Evolutionary conservation across 2,797 vertebrate genomes (phyloP), one percentile per base, ranked within the genome.

Genomic region (Onychomys torridus): DNA sequence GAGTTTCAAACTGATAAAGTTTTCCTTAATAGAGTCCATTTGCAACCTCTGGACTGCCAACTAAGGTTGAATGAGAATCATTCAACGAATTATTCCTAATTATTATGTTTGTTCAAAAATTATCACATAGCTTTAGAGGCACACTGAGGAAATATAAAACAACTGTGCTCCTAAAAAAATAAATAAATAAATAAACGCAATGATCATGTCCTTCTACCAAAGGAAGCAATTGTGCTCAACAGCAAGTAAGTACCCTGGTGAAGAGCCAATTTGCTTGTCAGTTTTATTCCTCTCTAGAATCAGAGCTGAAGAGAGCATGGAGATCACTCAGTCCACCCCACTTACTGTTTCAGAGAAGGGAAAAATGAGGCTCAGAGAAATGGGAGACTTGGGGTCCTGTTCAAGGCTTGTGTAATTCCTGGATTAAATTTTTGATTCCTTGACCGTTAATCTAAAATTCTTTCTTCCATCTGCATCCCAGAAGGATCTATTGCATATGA

Each of bases 171-270:
- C 93, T 75, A 91, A 96, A 95, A 17, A 95, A 96, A n/a, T n/a
- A n/a, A n/a, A n/a, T n/a, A n/a, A n/a, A n/a, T n/a, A n/a, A 95
- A 91, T 91, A 43, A 94, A 34, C 43, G 81, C 95, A 93, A 95
- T 75, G 91, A 97, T 61, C 34, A 52, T 84, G 85, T 96, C 86
- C 77, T 94, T 97, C 95, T 92, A 97, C 95, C 61, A 94, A 96
- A 97, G 92, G 90, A 97, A 94, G 94, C 82, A 96, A 91, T 94
- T 97, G 95, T 79, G 65, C 61, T 95, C 69, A 91, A 73, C 81
- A 96, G 81, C 71, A 96, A 95, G 92, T 92, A 96, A 96, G 96
- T 95, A 95, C 96, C 96, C 96, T 65, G n/a, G 90, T 69, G 78
- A 92, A 92, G 96, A 97, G 84, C 86, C 86, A 92, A 81, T 95